These are phyloP conservation scores for Ochotona curzoniae DNA, from an alignment of 2,113 vertebrate genomes.

Conservation along the genomic window DNA sequence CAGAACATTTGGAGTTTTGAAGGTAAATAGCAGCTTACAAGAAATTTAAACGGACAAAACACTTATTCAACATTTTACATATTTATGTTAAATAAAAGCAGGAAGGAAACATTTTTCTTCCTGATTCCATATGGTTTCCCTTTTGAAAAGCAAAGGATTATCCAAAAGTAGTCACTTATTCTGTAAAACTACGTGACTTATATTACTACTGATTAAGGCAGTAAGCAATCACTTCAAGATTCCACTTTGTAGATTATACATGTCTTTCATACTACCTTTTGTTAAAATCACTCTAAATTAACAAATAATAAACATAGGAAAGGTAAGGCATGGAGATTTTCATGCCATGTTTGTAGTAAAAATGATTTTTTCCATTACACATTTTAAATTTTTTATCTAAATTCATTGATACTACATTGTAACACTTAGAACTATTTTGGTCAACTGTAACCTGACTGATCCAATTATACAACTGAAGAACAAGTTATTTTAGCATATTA, in stretches of 20 bases:
- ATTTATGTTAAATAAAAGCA: background rate
- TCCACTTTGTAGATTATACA: background rate
- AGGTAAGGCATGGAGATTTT: background rate
- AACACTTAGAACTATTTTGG: background rate
- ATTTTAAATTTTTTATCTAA: background rate
- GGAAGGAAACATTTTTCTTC: background rate
- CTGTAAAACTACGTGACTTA: background rate
- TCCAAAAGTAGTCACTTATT: constrained; percentile 26
- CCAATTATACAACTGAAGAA: background rate
- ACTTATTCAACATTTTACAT: background rate
- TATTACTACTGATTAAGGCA: constrained; percentile 16
- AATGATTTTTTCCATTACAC: background rate
- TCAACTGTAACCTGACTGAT: background rate
- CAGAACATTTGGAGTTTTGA: background rate
- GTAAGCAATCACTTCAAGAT: background rate
- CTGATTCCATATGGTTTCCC: background rate
- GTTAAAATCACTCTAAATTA: background rate
- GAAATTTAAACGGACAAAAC: background rate
- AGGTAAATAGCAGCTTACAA: background rate
- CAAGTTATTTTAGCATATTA: background rate
- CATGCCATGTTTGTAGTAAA: background rate
- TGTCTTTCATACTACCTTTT: constrained; percentile 4
- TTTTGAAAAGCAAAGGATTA: constrained; percentile 14
- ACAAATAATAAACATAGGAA: background rate
- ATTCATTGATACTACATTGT: background rate